phyloP scores from a whole-genome alignment of 1,140 invertebrate genomes.

The Drosophila sturtevanti region DNA sequence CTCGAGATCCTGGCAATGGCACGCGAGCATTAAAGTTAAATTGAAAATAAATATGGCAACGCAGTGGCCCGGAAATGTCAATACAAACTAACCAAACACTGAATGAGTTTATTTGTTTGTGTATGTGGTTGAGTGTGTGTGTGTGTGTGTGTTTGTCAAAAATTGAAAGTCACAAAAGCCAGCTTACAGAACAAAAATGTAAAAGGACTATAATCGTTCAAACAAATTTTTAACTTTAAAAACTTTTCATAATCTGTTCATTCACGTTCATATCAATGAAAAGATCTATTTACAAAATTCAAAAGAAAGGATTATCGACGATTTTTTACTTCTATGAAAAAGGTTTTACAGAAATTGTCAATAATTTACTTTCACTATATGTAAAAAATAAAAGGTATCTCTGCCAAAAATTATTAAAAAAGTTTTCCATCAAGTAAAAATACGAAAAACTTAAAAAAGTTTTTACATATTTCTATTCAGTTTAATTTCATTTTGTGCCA shows the following conservation, averaged over 20 bases:
- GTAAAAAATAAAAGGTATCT: not conserved
- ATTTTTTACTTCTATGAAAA: not conserved
- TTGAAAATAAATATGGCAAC: slow-evolving; percentile 72
- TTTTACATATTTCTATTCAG: no score
- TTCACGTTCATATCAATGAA: not conserved
- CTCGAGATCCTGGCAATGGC: slow-evolving; percentile 40
- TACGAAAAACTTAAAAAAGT: not conserved
- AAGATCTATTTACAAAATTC: not conserved
- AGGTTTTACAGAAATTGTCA: not conserved
- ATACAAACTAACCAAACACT: slow-evolving; percentile 45
- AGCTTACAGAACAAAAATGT: not conserved
- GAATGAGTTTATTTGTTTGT: not conserved
- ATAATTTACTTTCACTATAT: not conserved
- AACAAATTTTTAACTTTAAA: not conserved
- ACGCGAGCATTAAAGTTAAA: slow-evolving; percentile 66
- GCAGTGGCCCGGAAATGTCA: slow-evolving; percentile 53
- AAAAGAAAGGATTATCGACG: not conserved
- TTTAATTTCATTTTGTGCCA: no score
- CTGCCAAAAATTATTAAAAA: no score
- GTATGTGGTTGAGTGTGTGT: slow-evolving; percentile 20
- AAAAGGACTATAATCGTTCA: not conserved
- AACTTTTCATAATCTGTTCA: not conserved
- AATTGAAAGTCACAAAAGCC: slow-evolving; percentile 20
- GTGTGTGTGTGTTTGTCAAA: not conserved
- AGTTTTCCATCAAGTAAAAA: not conserved